These are phyloP conservation scores for Neotoxoptera formosana DNA, from an alignment of 1,140 invertebrate genomes.

Conservation along the genomic window DNA sequence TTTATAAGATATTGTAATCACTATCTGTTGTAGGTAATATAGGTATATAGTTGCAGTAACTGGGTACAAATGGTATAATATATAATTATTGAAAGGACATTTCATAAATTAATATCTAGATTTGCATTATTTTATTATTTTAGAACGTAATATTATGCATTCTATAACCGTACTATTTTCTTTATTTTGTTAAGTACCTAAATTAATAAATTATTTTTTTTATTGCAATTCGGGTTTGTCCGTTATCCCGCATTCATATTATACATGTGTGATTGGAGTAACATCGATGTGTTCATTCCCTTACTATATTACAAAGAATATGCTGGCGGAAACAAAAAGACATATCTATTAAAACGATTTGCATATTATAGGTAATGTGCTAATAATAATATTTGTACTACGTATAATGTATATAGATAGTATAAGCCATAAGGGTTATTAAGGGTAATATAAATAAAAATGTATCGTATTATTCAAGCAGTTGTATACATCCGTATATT, in stretches of 20 bases:
- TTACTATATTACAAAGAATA: constrained; percentile 20
- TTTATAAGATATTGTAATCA: not conserved
- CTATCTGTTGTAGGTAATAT: not conserved
- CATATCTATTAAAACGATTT: not conserved
- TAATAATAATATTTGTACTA: no score
- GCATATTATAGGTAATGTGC: not conserved
- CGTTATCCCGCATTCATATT: constrained; percentile 31
- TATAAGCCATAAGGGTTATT: not conserved
- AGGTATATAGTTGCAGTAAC: not conserved
- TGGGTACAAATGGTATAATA: not conserved
- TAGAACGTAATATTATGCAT: not conserved
- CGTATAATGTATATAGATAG: no score
- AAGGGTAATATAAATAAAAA: not conserved
- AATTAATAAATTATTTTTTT: not conserved
- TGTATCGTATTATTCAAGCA: not conserved
- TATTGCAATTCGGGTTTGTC: constrained; percentile 9
- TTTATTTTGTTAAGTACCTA: not conserved
- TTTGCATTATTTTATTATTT: not conserved
- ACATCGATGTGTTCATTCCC: not conserved
- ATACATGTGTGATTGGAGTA: not conserved
- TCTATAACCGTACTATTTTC: not conserved
- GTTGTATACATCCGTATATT: not conserved
- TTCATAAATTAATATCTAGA: constrained; percentile 3
- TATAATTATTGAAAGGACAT: not conserved
- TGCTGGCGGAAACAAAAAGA: constrained; percentile 42